Conservation (phyloP, 1,140 invertebrate species). For the Hyphantria cunea region DNA sequence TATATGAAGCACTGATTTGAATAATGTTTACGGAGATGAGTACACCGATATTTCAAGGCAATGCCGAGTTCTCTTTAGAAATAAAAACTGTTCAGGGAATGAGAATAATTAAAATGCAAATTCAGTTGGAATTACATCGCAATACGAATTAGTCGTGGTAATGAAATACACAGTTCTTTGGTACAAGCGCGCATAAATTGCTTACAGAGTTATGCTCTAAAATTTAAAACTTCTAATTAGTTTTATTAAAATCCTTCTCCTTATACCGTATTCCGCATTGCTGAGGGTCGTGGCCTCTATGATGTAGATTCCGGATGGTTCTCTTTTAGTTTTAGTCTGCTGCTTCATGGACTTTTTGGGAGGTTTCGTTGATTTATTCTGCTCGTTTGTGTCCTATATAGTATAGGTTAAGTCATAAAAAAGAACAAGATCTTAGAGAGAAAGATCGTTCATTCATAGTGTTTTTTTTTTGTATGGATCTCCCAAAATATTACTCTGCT, state of each 20-base stretch:
- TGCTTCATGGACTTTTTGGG: too few relatives aligned
- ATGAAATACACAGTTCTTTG: constrained; percentile 31
- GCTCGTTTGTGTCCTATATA: too few relatives aligned
- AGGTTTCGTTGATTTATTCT: too few relatives aligned
- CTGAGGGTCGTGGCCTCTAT: too few relatives aligned
- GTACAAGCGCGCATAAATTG: constrained; percentile 13
- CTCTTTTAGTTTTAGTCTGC: too few relatives aligned
- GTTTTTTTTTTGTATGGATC: too few relatives aligned
- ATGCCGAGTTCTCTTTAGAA: constrained; percentile 16
- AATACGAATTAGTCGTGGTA: constrained; percentile 35
- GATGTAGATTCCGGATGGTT: too few relatives aligned
- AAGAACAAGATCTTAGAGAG: too few relatives aligned
- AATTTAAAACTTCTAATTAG: not conserved
- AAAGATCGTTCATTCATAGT: too few relatives aligned
- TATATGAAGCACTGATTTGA: constrained; percentile 39
- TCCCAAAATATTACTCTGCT: too few relatives aligned
- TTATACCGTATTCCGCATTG: too few relatives aligned
- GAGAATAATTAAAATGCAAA: constrained; percentile 49
- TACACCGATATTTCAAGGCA: constrained; percentile 20
- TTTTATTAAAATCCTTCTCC: not conserved
- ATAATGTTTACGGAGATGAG: constrained; percentile 34
- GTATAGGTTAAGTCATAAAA: too few relatives aligned
- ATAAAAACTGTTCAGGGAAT: constrained; percentile 40
- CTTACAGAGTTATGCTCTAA: not conserved
- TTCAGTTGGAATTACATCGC: constrained; percentile 32